These are phyloP conservation scores for Cotesia vestalis DNA, from an alignment of 1,140 invertebrate species.

Conservation along the genomic window DNA sequence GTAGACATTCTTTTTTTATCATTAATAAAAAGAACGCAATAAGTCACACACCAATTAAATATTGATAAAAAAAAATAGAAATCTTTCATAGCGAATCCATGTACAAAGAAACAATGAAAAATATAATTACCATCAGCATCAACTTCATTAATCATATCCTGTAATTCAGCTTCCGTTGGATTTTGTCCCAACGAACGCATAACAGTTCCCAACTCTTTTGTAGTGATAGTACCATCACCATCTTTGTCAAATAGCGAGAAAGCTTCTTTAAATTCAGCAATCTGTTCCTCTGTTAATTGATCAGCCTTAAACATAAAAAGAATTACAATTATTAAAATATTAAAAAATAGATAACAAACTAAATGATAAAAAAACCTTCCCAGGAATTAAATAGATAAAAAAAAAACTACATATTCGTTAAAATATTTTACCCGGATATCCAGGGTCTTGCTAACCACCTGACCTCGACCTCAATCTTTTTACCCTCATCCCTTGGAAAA, in stretches of 20 bases:
- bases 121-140: conserved; percentile 93
- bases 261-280: conserved; percentile 99
- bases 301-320: conserved; percentile 76
- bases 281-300: conserved; percentile 97
- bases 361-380: conserved; percentile 6
- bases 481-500: no score
- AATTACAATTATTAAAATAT: conserved; percentile 6
- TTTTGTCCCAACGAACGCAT: conserved; percentile 99
- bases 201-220: conserved; percentile 99
- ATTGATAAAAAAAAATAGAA: no score
- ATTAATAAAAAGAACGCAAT: no score
- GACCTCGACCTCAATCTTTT: conserved; percentile 7
- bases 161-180: conserved; percentile 98
- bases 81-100: neutral
- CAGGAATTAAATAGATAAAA: conserved; percentile 2
- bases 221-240: conserved; percentile 99
- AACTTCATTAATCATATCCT: conserved; percentile 99
- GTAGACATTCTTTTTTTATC: no score
- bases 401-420: neutral
- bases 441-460: neutral
- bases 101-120: conserved; percentile 13
- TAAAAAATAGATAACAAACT: neutral
- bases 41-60: no score
- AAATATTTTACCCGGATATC: conserved; percentile 12
- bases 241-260: conserved; percentile 99